Percentiles rank a stretch among this genome's conserved stretches.
Evolutionary conservation across 2,888 invertebrate species (phyloP).

Genomic region (Pheosia tremula): DNA sequence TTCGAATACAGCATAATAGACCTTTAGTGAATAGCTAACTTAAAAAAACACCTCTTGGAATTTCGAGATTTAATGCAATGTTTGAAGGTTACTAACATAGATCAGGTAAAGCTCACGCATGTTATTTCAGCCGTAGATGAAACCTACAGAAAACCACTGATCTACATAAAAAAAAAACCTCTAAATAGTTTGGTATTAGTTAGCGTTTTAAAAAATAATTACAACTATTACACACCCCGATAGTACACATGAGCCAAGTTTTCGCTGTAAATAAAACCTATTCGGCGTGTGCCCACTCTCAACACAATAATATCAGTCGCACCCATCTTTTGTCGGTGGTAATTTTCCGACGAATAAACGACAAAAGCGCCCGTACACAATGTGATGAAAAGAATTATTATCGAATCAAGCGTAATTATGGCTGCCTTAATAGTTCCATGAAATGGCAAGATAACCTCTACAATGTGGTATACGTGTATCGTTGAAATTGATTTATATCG

Average conservation of each 20-base stretch:
- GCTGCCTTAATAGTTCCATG: conserved; percentile 49
- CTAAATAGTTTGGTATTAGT: too few relatives aligned
- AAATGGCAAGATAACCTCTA: conserved; percentile 35
- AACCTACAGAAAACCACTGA: too few relatives aligned
- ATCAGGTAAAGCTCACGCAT: too few relatives aligned
- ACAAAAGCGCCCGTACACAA: conserved; percentile 59
- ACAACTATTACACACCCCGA: not conserved
- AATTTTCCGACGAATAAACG: conserved; percentile 48
- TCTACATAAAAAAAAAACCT: too few relatives aligned
- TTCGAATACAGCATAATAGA: conserved; percentile 30
- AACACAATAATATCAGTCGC: conserved; percentile 52
- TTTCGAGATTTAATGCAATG: too few relatives aligned
- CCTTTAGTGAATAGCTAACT: not conserved
- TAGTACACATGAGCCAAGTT: not conserved
- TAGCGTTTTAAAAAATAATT: not conserved
- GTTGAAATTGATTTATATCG: conserved; percentile 30
- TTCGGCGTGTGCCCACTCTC: conserved; percentile 38
- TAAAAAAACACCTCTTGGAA: too few relatives aligned
- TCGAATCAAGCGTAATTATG: conserved; percentile 63
- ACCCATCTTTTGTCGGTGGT: conserved; percentile 60
- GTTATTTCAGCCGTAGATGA: too few relatives aligned
- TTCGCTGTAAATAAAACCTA: conserved; percentile 28
- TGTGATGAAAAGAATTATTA: conserved; percentile 59
- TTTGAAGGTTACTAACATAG: too few relatives aligned
- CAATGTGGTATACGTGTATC: conserved; percentile 3